Conservation (phyloP, 1,140 invertebrate genomes). For the Atta texana region DNA sequence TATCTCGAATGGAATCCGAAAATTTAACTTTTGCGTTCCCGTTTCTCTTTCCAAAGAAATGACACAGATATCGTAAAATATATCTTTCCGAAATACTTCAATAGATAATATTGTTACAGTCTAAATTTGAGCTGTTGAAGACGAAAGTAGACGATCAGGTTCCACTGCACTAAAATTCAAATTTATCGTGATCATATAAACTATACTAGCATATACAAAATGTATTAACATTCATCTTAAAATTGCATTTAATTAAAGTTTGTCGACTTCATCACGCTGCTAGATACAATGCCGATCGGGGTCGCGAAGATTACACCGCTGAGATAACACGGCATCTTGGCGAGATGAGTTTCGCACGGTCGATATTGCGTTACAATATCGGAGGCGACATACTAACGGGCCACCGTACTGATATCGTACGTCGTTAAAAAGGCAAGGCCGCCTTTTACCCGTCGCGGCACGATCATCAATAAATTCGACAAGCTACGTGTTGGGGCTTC, state of each 20-base stretch:
- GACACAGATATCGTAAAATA: background rate
- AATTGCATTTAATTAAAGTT: conserved; percentile 53
- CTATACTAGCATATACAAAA: background rate
- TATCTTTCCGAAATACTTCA: background rate
- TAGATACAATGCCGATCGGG: conserved; percentile 39
- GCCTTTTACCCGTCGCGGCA: conserved; percentile 40
- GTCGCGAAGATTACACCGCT: conserved; percentile 17
- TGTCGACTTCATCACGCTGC: background rate
- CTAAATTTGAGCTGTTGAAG: background rate
- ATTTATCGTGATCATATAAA: background rate
- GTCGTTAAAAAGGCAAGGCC: conserved; percentile 28
- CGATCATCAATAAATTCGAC: conserved; percentile 62
- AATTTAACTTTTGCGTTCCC: background rate
- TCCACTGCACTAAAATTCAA: background rate
- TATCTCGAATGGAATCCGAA: background rate
- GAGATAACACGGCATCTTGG: conserved; percentile 24
- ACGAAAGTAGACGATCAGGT: background rate
- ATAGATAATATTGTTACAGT: background rate
- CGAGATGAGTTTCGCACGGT: conserved; percentile 48
- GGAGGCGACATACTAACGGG: conserved; percentile 6
- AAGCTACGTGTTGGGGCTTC: conserved; percentile 45
- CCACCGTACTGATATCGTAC: conserved; percentile 34
- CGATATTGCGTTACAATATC: conserved; percentile 32
- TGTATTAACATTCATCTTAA: conserved; percentile 14
- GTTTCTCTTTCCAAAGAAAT: background rate